phyloP scores from a whole-genome alignment of 1,140 invertebrate genomes.

The Spodoptera litura region DNA sequence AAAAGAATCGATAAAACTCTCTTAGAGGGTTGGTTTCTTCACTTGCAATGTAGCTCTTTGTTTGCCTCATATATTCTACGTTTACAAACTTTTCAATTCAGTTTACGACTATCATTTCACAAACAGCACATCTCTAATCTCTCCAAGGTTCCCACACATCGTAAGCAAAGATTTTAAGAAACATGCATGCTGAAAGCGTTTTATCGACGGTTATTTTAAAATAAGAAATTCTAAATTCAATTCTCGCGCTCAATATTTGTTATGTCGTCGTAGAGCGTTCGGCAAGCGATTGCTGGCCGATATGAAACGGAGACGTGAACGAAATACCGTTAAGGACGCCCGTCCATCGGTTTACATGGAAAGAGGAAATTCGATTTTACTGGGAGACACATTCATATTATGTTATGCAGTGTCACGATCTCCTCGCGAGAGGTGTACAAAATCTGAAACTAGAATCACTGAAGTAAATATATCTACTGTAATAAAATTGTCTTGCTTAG shows the following conservation, averaged over 20 bases:
- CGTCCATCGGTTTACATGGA: conserved; percentile 29
- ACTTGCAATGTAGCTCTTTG: too few species aligned
- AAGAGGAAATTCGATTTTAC: conserved; percentile 29
- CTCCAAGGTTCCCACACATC: not conserved
- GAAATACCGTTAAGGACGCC: conserved; percentile 50
- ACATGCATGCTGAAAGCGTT: conserved; percentile 27
- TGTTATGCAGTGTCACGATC: conserved; percentile 34
- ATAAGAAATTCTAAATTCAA: conserved; percentile 58
- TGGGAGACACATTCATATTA: conserved; percentile 18
- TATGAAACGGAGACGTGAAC: conserved; percentile 59
- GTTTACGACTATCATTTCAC: too few species aligned
- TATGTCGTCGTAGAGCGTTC: conserved; percentile 52
- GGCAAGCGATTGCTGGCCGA: conserved; percentile 50
- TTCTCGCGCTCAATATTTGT: conserved; percentile 62
- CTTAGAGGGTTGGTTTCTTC: too few species aligned
- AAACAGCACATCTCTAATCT: not conserved
- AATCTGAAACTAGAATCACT: conserved; percentile 33
- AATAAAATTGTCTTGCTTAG: not conserved
- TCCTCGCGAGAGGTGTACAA: conserved; percentile 16
- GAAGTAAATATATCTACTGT: conserved; percentile 18
- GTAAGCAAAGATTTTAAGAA: conserved; percentile 19
- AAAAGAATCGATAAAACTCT: too few species aligned
- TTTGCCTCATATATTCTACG: too few species aligned
- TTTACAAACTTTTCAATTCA: too few species aligned
- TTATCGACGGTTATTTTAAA: conserved; percentile 52